Percentiles rank a stretch among this genome's conserved stretches.
Conservation (phyloP, 2,797 vertebrate species). For the Gymnothorax reevesii region DNA sequence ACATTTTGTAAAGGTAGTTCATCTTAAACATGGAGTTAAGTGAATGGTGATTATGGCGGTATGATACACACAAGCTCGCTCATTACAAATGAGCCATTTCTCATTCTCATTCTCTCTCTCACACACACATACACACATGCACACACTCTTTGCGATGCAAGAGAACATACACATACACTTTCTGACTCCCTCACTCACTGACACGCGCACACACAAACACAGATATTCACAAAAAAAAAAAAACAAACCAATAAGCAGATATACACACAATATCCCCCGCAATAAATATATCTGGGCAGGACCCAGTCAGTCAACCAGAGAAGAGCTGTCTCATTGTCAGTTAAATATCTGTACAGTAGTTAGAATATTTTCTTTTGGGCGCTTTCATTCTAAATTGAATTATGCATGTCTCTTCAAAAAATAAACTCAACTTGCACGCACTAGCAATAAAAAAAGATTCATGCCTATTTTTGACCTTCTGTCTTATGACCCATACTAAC, state of each 20-base stretch:
- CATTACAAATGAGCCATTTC: neutral
- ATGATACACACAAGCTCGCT: neutral
- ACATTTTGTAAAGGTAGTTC: conserved; percentile 23
- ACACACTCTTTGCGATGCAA: neutral
- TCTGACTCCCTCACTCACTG: neutral
- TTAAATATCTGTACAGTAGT: conserved; percentile 12
- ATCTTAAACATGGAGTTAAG: conserved; percentile 21
- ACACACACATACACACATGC: neutral
- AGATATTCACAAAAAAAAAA: neutral
- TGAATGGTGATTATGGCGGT: neutral
- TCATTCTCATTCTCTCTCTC: neutral
- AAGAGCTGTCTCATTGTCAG: neutral
- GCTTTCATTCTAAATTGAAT: conserved; percentile 1
- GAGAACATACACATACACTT: neutral
- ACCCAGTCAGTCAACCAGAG: neutral
- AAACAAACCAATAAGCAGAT: neutral
- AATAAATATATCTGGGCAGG: conserved; percentile 1
- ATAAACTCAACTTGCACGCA: conserved; percentile 8
- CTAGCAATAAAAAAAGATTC: conserved; percentile 5
- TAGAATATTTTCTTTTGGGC: conserved; percentile 17
- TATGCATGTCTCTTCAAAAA: conserved; percentile 18
- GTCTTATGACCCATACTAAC: neutral
- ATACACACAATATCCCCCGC: neutral
- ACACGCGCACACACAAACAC: neutral
- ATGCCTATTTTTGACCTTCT: neutral